Evolutionary conservation across 2,113 vertebrate genomes (phyloP).

Genomic region (Crypturellus undulatus): DNA sequence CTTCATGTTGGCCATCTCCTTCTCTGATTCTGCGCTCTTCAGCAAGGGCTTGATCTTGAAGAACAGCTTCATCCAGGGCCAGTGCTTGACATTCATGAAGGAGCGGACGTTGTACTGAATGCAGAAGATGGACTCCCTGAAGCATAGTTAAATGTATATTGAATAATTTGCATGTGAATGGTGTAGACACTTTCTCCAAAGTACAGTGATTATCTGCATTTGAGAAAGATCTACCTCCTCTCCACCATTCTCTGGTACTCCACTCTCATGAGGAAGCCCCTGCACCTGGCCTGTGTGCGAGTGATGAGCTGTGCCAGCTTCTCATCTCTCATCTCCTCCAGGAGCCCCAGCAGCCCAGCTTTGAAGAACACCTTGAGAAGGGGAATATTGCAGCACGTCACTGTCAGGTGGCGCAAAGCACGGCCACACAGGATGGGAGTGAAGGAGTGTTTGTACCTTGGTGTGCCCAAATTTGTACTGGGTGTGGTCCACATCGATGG

Average conservation of each 20-base stretch:
- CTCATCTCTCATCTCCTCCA: slow-evolving; percentile 95
- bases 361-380: slow-evolving; percentile 91
- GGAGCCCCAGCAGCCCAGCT: slow-evolving; percentile 88
- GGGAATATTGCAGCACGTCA: not conserved
- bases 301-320: slow-evolving; percentile 91
- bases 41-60: slow-evolving; percentile 90
- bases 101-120: slow-evolving; percentile 88
- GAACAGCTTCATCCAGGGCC: slow-evolving; percentile 86
- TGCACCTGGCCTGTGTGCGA: slow-evolving; percentile 85
- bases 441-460: slow-evolving; percentile 79
- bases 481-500: slow-evolving; percentile 86
- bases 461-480: slow-evolving; percentile 91
- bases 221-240: too few species aligned
- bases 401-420: not conserved
- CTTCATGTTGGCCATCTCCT: too few species aligned
- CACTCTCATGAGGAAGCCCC: too few species aligned
- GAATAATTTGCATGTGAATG: too few species aligned
- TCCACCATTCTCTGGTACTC: too few species aligned
- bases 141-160: not conserved
- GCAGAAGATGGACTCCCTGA: slow-evolving; percentile 85
- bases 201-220: too few species aligned
- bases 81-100: slow-evolving; percentile 90
- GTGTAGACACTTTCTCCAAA: too few species aligned
- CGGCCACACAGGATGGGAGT: not conserved
- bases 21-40: slow-evolving; percentile 80